Conservation (phyloP, 1,140 invertebrate genomes). For the Pseudomyrmex pallidus region DNA sequence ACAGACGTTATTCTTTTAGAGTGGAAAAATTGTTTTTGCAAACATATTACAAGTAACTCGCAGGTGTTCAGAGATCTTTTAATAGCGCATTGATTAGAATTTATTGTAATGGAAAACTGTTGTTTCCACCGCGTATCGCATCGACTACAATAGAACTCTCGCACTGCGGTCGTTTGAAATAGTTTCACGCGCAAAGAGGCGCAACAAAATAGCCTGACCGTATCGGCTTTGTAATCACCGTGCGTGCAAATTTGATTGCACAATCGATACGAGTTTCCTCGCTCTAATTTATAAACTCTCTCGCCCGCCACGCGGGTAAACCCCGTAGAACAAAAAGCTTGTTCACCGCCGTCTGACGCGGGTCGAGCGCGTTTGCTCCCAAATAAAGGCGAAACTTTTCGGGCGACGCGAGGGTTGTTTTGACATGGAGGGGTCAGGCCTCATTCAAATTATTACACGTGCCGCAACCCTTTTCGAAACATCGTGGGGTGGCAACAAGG, state of each 20-base stretch:
- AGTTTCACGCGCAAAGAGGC: constrained; percentile 34
- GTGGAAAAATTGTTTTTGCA: not conserved
- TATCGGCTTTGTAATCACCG: constrained; percentile 47
- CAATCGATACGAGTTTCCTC: constrained; percentile 42
- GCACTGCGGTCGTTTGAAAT: constrained; percentile 3
- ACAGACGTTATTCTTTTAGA: not conserved
- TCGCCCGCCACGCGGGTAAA: constrained; percentile 39
- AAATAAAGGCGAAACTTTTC: constrained; percentile 65
- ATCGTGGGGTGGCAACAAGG: constrained; percentile 42
- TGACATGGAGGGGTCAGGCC: constrained; percentile 51
- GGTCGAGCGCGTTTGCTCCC: constrained; percentile 34
- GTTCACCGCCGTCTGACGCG: constrained; percentile 26
- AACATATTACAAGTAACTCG: not conserved
- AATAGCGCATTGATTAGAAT: constrained; percentile 11
- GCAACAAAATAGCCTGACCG: constrained; percentile 24
- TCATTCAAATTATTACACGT: constrained; percentile 73
- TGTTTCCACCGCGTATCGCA: not conserved
- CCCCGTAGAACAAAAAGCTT: constrained; percentile 62
- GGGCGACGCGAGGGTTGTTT: constrained; percentile 69
- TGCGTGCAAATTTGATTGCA: constrained; percentile 50
- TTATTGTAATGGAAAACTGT: constrained; percentile 1
- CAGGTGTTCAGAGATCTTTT: not conserved
- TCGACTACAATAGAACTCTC: constrained; percentile 1
- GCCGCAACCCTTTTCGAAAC: constrained; percentile 54
- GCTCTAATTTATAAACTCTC: constrained; percentile 54